phyloP scores from a whole-genome alignment of 2,797 vertebrate genomes.

The Acanthornis magna region DNA sequence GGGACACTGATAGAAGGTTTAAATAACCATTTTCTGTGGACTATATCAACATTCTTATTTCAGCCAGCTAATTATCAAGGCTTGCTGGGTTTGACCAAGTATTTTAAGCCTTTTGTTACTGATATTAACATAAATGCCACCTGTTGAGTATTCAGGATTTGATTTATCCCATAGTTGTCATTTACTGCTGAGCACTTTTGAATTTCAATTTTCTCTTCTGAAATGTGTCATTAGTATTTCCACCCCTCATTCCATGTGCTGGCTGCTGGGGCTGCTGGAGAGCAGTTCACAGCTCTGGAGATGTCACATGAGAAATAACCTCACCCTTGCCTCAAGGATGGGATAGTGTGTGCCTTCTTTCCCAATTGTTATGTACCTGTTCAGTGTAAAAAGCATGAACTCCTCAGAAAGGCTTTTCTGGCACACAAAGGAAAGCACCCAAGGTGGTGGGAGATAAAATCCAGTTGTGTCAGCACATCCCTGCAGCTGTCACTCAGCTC shows the following conservation, averaged over 20 bases:
- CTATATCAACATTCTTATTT: background rate
- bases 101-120: background rate
- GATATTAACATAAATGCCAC: background rate
- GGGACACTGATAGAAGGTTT: background rate
- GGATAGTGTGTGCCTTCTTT: background rate
- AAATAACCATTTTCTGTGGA: background rate
- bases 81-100: background rate
- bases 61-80: background rate
- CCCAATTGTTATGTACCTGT: background rate
- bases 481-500: slow-evolving; percentile 1
- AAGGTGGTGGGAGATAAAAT: background rate
- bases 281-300: background rate
- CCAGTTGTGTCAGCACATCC: background rate
- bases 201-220: background rate
- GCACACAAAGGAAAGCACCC: background rate
- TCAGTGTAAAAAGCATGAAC: background rate
- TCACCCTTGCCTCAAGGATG: background rate
- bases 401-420: background rate
- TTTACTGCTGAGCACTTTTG: background rate
- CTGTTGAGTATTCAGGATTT: background rate
- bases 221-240: background rate
- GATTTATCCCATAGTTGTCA: background rate
- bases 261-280: background rate
- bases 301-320: background rate
- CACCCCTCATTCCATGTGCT: background rate